Base-by-base conservation (phyloP, 2,113 vertebrate species). In the Mohoua ochrocephala region DNA sequence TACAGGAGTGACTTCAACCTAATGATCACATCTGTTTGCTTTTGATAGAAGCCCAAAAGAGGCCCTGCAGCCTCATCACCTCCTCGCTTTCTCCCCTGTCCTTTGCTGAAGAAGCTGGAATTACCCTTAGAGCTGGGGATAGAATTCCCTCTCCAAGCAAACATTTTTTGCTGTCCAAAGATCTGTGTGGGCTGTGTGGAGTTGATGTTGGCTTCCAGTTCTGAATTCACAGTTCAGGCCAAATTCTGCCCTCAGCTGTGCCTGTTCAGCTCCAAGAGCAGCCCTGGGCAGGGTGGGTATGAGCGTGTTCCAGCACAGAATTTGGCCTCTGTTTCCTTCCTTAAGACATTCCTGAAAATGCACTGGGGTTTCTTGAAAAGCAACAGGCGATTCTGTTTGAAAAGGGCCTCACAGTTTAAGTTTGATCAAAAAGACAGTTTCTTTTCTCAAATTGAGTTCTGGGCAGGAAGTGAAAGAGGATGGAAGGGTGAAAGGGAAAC, bases 141-240 rank as follows among this genome's bases (percentile, higher is more conserved):
- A 89, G 63, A 75, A 74, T 87, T 96, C 87, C 45, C 30, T 69
- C 74, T 84, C 67, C 80, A 76, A 50, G 73, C 35, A 89, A 87
- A 85, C 57, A 42, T 33, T 41, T 83, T 83, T 85, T 91, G 33
- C 70, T 90, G n/a, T 70, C 78, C 75, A 87, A 31, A 93, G 93
- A 8, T 77, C 74, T 83, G 61, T 95, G 94, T 89, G 93, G 93
- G 87, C 93, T 63, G 27, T 80, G 84, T 80, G 80, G 78, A 91
- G 87, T 90, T 95, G 93, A 63, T 85, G 67, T 91, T 96, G 95
- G 91, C 89, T 96, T 79, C 78, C 59, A 30, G 74, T 28, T 45
- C 45, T 52, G 87, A 90, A 89, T 87, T 84, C 74, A 50, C 74
- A 85, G 50, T 49, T 85, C 11, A 31, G 78, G 44, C 78, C 63